Evolutionary conservation across 2,888 invertebrate genomes (phyloP).

Genomic region (Mesochorus sp.): DNA sequence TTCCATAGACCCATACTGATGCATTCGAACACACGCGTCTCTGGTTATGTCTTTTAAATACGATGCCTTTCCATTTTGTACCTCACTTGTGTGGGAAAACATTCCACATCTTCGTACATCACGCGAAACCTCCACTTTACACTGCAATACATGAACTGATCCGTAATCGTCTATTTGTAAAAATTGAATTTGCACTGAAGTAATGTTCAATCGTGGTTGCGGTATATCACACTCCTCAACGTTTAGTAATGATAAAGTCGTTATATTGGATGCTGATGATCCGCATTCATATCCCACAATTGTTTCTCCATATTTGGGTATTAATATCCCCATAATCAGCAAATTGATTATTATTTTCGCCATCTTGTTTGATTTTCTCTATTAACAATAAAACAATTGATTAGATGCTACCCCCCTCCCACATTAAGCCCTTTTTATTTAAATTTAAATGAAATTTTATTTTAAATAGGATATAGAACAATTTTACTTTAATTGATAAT

Average conservation of each 20-base stretch:
- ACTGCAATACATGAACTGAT: conserved; percentile 16
- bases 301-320: background rate
- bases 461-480: no score
- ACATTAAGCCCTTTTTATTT: no score
- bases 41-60: conserved; percentile 5
- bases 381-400: no score
- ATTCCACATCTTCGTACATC: conserved; percentile 17
- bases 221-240: conserved; percentile 6
- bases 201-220: background rate
- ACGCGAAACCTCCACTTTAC: conserved; percentile 22
- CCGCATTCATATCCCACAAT: conserved; percentile 16
- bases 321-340: no score
- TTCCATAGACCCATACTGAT: background rate
- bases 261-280: background rate
- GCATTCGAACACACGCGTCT: conserved; percentile 2
- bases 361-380: no score
- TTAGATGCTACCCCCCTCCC: no score
- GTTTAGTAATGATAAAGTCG: background rate
- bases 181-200: background rate
- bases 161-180: conserved; percentile 13
- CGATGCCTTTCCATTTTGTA: conserved; percentile 13
- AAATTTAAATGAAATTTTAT: no score
- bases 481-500: no score
- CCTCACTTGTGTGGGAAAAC: conserved; percentile 25
- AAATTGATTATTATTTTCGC: no score